Evolutionary conservation across 2,888 invertebrate species (phyloP), one percentile per base, ranked within the genome.

Genomic region (Amitus sp.): DNA sequence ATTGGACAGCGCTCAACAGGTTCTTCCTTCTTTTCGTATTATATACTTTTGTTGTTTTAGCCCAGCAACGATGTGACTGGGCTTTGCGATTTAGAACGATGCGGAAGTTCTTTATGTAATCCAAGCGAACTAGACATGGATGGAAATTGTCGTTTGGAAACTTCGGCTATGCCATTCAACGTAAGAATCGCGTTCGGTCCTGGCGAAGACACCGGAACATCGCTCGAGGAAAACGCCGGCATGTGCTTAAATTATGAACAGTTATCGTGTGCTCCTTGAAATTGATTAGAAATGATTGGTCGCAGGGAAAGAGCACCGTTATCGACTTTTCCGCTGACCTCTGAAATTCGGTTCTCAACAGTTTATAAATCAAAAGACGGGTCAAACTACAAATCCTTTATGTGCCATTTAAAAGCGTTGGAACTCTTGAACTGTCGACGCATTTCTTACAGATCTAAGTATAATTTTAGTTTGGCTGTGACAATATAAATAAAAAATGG

Each of bases 151-250:
- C 85, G 88, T 18, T 88, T 94, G 39, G 93, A 94, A 82, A 91
- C 89, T 42, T 90, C 90, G 20, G 87, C 89, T 3, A 88, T 89
- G 0, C 94, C 94, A 0, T 94, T 93, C 80, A 89, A 89, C 12
- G 87, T 94, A 33, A 89, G 91, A 4, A 87, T 94, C 0, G 90
- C 91, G 73, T 93, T 94, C 77, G 93, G 93, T 0, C 86, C 89
- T 1, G 76, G 84, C n/a, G 89, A 89, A 69, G 86, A 87, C 17
- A 74, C 69, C 20, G 73, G 70, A 12, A 74, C 72, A 34, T 89
- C 87, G 30, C 89, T 92, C 0, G 94, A 94, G 67, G 92, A 94
- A 64, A 93, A 93, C 74, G 87, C 92, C 30, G 94, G 94, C 18
- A 91, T 91, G 84, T 94, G 94, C 73, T 78, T 94, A 45, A 86